These are phyloP conservation scores for Stegastes partitus DNA, from an alignment of 2,113 vertebrate species.

Conservation along the genomic window DNA sequence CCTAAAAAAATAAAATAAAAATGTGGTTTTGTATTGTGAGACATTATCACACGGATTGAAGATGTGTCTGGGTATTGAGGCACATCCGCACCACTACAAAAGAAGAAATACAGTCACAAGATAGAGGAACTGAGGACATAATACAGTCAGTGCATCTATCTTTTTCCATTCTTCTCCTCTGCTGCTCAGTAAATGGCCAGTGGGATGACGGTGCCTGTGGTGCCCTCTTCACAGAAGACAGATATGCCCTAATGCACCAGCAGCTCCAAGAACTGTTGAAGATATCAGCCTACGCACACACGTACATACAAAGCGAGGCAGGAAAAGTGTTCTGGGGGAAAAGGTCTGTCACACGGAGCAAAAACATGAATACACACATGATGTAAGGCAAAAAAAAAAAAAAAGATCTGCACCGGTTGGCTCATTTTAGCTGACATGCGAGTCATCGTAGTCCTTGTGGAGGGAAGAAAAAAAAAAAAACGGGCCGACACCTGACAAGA, in stretches of 20 bases:
- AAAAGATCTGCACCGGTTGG: constrained; percentile 15
- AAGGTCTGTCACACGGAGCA: constrained; percentile 53
- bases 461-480: constrained; percentile 8
- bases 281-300: constrained; percentile 58
- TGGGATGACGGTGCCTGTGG: constrained; percentile 52
- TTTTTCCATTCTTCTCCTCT: constrained; percentile 31
- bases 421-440: constrained; percentile 36
- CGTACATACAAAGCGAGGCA: constrained; percentile 50
- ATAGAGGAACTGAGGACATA: constrained; percentile 24
- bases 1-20: neutral
- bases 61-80: neutral
- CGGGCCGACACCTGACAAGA: neutral
- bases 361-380: constrained; percentile 48
- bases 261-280: constrained; percentile 55
- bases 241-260: constrained; percentile 61
- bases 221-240: constrained; percentile 56
- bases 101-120: constrained; percentile 11
- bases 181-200: constrained; percentile 66
- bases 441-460: neutral
- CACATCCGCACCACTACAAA: constrained; percentile 16
- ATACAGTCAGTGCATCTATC: constrained; percentile 45
- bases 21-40: neutral
- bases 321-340: constrained; percentile 51
- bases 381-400: constrained; percentile 14
- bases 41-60: neutral